Base-by-base conservation (phyloP, 1,140 invertebrate genomes). In the Delia radicum region DNA sequence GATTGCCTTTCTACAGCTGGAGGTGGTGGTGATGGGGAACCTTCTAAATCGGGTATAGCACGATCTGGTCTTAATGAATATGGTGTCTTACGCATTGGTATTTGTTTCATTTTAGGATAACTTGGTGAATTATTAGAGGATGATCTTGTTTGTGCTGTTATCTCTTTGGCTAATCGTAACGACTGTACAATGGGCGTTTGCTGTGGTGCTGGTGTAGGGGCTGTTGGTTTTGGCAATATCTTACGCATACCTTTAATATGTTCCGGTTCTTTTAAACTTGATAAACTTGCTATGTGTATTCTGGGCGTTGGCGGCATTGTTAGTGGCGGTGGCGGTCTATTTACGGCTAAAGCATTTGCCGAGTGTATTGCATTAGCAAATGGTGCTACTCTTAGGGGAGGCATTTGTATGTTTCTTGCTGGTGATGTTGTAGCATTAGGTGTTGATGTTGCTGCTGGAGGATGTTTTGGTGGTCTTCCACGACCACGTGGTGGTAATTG, bases 41-140 rank as follows among this genome's bases (percentile, higher is more conserved):
- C 65, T 7, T 69, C 65, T 24, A 69, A 69, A 24, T 69, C 65
- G n/a, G 65, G 65, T 69, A 78, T 27, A 81, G 79, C n/a, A 79
- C 79, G 24, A 80, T 83, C 82, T 2, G 82, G 80, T 0, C 80
- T 77, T 65, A 81, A 67, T 2, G 79, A 80, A 27, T 83, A 83
- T 12, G 80, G 80, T 3, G 82, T 81, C 12, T 83, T 81, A 2
- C 82, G 62, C 31, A 82, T 78, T 4, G 82, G 82, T 33, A 83
- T 79, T 27, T 78, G 26, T 73, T 83, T 83, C 15, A 83, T 75
- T 0, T 75, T 31, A 0, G 81, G 77, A 79, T 78, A 63, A 13
- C 18, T 63, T 10, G 28, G 18, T 2, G 33, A 29, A 24, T 27
- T 24, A 4, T 18, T 55, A 7, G 61, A 15, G 6, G 62, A 21